Base-by-base conservation (phyloP, 2,888 invertebrate species). In the Rhingia campestris region DNA sequence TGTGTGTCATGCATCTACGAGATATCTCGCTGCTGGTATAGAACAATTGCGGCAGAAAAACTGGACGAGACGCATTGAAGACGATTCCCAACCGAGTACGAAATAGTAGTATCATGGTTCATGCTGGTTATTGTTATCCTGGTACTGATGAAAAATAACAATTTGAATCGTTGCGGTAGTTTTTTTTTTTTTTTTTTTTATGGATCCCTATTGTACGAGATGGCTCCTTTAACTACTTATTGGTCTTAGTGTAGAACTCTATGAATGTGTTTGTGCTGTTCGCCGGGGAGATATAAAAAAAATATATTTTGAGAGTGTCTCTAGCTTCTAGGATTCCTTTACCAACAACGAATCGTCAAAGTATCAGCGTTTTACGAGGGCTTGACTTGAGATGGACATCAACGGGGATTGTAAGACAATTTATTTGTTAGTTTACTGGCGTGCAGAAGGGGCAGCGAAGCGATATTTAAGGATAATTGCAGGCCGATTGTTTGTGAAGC, bases 71-170 rank as follows among this genome's bases (percentile, higher is more conserved):
- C 49, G 37, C 72, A 45, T 59, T 32, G 45, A 76, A 72, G 70
- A 37, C 47, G 53, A 61, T 47, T 61, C 35, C 66, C 76, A 61
- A 72, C 43, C n/a, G 64, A 59, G 41, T 66, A 37, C 47, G 59
- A 72, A 81, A 64, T 72, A 53, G 66, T 66, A 54, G 47, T 76
- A 81, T 66, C 66, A 76, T 81, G 75, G 81, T 43, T 75, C 81
- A 66, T 81, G 76, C 81, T 76, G 81, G 81, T 81, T 75, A 81
- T 76, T 76, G 70, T 76, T 75, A 70, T 81, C 76, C 75, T 66
- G 69, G 37, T 75, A 66, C 64, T 70, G 66, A 81, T 75, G 70
- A 76, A 81, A 81, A 81, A 75, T 76, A 76, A 81, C 76, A 76
- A 76, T 75, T 64, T 49, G 45, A 53, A 75, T 70, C 43, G 47